Percentiles rank a stretch among this genome's conserved stretches.
phyloP scores from a whole-genome alignment of 1,140 invertebrate species.

The Calephelis virginiensis region DNA sequence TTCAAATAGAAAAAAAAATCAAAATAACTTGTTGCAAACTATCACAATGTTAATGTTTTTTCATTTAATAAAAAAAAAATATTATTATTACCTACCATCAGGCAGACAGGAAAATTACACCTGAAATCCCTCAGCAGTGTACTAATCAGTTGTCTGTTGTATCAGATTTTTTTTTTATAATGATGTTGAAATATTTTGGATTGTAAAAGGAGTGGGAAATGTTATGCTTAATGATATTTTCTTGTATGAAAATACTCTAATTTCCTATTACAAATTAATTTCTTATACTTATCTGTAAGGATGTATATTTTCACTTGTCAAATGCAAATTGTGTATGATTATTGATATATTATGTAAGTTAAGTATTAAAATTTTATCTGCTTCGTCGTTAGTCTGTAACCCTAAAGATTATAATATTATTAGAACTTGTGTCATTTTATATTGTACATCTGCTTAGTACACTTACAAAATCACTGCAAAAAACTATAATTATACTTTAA shows the following conservation, averaged over 20 bases:
- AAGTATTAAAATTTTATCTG: slow-evolving; percentile 25
- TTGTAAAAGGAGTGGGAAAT: slow-evolving; percentile 3
- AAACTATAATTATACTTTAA: no score
- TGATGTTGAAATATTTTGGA: background rate
- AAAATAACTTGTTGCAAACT: no score
- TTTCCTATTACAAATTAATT: slow-evolving; percentile 18
- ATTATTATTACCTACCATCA: no score
- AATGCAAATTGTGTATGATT: slow-evolving; percentile 20
- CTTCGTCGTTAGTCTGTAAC: slow-evolving; percentile 11
- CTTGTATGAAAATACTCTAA: slow-evolving; percentile 11
- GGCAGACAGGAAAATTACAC: no score
- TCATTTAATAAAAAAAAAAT: no score
- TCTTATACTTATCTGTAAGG: slow-evolving; percentile 16
- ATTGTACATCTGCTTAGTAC: slow-evolving; percentile 11
- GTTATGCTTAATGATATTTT: slow-evolving; percentile 8
- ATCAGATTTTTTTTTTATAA: no score
- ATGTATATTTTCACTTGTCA: slow-evolving; percentile 16
- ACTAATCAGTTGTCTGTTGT: no score
- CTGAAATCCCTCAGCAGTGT: no score
- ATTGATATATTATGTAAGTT: slow-evolving; percentile 26
- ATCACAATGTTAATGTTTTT: no score
- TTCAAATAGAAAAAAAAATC: no score
- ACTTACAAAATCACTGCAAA: background rate
- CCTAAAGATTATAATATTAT: slow-evolving; percentile 12
- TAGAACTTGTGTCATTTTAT: slow-evolving; percentile 7